Evolutionary conservation across 2,797 vertebrate genomes (phyloP).

Genomic region (Erethizon dorsatum): DNA sequence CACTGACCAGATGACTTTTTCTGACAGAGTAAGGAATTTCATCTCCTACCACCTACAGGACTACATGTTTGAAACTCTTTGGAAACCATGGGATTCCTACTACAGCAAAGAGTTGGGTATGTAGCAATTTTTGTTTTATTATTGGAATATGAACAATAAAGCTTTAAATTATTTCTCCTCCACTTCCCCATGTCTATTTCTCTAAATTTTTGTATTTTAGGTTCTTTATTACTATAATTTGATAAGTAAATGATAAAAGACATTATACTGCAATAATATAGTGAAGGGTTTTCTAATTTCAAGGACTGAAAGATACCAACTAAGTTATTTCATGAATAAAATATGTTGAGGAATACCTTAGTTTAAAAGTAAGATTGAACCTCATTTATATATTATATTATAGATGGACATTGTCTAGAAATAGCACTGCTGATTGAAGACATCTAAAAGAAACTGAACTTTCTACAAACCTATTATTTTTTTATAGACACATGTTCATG

Average conservation of each 20-base stretch:
- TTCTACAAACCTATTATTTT: not conserved
- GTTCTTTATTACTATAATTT: not conserved
- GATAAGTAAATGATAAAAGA: not conserved
- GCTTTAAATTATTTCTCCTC: not conserved
- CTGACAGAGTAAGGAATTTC: conserved; percentile 92
- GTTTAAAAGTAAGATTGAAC: not conserved
- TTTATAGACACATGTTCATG: not conserved
- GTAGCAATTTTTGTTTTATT: conserved; percentile 47
- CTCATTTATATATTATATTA: not conserved
- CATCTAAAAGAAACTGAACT: not conserved
- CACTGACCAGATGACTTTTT: conserved; percentile 92
- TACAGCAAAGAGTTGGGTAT: conserved; percentile 91
- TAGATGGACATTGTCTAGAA: conserved; percentile 41
- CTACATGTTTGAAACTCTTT: conserved; percentile 86
- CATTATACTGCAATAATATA: not conserved
- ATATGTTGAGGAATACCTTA: not conserved
- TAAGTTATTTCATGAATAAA: not conserved
- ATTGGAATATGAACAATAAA: conserved; percentile 45
- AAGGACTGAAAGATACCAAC: not conserved
- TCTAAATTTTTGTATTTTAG: not conserved
- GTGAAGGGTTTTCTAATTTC: not conserved
- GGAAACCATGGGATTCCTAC: conserved; percentile 90
- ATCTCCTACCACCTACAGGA: conserved; percentile 91
- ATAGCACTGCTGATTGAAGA: not conserved
- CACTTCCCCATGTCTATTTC: not conserved